phyloP scores from a whole-genome alignment of 2,797 vertebrate species.

The Zenarchopterus dispar region DNA sequence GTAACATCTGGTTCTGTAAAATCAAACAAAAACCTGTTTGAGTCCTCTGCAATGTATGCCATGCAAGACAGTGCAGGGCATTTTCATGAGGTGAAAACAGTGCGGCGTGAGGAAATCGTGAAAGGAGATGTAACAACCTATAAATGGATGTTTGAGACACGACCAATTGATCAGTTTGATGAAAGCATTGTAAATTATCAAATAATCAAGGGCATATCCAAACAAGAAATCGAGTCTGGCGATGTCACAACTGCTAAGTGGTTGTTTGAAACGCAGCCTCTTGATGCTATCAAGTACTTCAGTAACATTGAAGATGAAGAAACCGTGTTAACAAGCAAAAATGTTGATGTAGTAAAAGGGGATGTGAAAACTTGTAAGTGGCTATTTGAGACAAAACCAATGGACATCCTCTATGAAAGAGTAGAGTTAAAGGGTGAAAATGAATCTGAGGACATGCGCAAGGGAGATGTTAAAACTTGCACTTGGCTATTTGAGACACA shows the following conservation, averaged over 20 bases:
- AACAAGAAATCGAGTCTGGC: constrained; percentile 90
- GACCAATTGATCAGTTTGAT: constrained; percentile 91
- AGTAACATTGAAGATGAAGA: constrained; percentile 88
- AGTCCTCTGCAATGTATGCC: constrained; percentile 88
- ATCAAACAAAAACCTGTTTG: constrained; percentile 90
- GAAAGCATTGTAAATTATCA: constrained; percentile 88
- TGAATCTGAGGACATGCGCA: constrained; percentile 80
- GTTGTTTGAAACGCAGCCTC: constrained; percentile 95
- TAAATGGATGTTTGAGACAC: constrained; percentile 96
- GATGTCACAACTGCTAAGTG: constrained; percentile 94
- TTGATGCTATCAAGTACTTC: constrained; percentile 92
- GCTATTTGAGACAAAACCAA: constrained; percentile 94
- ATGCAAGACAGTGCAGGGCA: constrained; percentile 91
- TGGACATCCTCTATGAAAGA: constrained; percentile 89
- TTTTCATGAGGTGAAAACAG: constrained; percentile 91
- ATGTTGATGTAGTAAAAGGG: constrained; percentile 84
- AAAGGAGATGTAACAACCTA: constrained; percentile 91
- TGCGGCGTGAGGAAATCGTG: constrained; percentile 90
- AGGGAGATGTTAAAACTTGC: constrained; percentile 91
- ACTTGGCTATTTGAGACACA: constrained; percentile 94
- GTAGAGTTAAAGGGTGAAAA: constrained; percentile 65
- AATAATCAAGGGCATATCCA: constrained; percentile 93
- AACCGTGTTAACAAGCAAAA: constrained; percentile 56
- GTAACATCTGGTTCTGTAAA: constrained; percentile 86
- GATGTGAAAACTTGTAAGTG: constrained; percentile 93